These are phyloP conservation scores for Cuniculus paca DNA, from an alignment of 2,797 vertebrate genomes.

Conservation along the genomic window DNA sequence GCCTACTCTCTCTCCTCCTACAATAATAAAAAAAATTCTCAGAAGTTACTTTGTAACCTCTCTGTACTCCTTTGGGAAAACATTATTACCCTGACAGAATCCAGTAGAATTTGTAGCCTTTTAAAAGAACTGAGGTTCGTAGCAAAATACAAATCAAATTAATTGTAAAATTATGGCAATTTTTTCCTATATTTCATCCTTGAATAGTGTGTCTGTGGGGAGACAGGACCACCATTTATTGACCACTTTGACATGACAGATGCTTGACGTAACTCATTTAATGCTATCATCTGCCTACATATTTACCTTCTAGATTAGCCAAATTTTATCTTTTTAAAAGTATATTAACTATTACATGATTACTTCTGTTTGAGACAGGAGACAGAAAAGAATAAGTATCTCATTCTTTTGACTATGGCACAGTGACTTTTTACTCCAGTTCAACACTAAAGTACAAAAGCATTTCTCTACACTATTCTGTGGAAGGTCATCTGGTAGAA, in stretches of 20 bases:
- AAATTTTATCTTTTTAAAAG: conserved; percentile 43
- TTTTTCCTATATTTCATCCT: background rate
- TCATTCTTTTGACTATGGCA: background rate
- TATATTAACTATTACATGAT: background rate
- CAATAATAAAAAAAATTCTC: conserved; percentile 64
- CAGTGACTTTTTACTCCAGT: background rate
- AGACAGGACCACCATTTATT: background rate
- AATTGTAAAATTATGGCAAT: conserved; percentile 16
- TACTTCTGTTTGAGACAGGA: background rate
- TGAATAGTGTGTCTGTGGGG: background rate
- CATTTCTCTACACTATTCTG: background rate
- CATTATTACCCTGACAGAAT: background rate
- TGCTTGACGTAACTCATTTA: background rate
- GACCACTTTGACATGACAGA: background rate
- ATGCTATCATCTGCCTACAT: background rate
- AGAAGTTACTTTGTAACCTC: conserved; percentile 63
- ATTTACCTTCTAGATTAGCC: background rate
- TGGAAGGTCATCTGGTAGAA: background rate
- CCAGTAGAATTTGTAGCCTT: background rate
- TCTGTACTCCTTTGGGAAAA: conserved; percentile 55
- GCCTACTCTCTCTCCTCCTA: conserved; percentile 71
- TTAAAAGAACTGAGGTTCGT: background rate
- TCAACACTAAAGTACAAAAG: background rate
- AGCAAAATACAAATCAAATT: conserved; percentile 2
- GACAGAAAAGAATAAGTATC: background rate